Base-by-base conservation (phyloP, 2,888 invertebrate genomes). In the Drosophila anomelani region DNA sequence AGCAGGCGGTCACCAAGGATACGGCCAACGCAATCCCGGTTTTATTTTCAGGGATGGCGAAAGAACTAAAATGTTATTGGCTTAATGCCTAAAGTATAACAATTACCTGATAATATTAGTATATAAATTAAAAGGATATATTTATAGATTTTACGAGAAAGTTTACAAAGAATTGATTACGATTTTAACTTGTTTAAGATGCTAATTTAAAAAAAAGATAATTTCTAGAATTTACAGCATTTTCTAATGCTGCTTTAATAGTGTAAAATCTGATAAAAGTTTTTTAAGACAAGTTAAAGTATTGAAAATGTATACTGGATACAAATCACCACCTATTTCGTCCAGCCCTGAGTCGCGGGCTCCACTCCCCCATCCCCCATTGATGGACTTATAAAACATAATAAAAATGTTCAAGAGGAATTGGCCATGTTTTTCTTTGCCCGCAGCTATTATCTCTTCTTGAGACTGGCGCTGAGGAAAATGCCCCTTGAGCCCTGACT, bases 1-100 rank as follows among this genome's bases (percentile, higher is more conserved):
- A 77, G 76, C 80, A 83, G 75, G 66, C 76, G 75, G 64, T 29
- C 66, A 68, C 69, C 75, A 80, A 78, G 81, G 77, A 80, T 71
- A 72, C 76, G 68, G 55, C 75, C 67, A 49, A 76, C 78, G 57
- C 69, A 78, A 66, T 59, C 61, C 38, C 34, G 38, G 60, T 43
- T 79, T 60, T 58, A 20, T 51, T 36, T 13, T n/a, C 85, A 84
- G 87, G 79, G 85, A 57, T 78, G 82, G 43, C 23, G 8, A 49
- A 17, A 7, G 13, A 34, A 43, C 9, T 15, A 9, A 34, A 15
- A 15, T 5, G 13, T 39, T 15, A 15, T 17, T 26, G 17, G 39
- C 2, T 12, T 32, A 10, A 44, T 29, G 32, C 20, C 4, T 5
- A 32, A 15, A 23, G 23, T 36, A 36, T 23, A 34, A 6, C 5